Base-by-base conservation (phyloP, 2,113 vertebrate genomes). In the Pyrgilauda ruficollis region DNA sequence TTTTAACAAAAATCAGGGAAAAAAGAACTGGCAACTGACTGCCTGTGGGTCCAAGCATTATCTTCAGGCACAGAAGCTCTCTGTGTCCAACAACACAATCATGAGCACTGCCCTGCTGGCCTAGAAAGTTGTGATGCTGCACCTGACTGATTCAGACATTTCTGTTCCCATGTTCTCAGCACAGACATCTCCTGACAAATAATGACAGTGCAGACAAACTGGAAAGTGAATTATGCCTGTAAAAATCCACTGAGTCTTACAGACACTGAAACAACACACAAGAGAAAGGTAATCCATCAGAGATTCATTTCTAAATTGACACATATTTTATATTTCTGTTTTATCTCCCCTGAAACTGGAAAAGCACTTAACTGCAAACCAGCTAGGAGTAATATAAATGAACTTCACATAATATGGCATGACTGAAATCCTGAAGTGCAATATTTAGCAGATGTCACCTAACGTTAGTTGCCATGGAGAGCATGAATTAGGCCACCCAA, bases 401-500 rank as follows among this genome's bases (percentile, higher is more conserved):
- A 94, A 89, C 46, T 66, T 35, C 84, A 43, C 49, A 52, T 56
- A 56, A 89, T 8, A 41, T 64, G 70, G 80, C 88, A 95, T 23
- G 76, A 89, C 83, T 95, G 90, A 88, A 88, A 96, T 39, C 84
- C 88, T 47, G 39, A 90, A 97, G 80, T 89, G 73, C 62, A 97
- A 89, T 89, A 96, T 89, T 96, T 84, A 96, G 83, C 96, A 96
- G 93, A 93, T 95, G 92, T 92, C 93, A 96, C 77, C 88, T 64
- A 90, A 95, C 49, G 7, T 94, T 70, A 90, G 96, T 93, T 96
- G 94, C 96, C 85, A 94, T 97, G 95, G 96, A 93, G 93, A 96
- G 79, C 63, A 82, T 78, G 90, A 97, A 96, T 96, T 96, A 96
- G 96, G 96, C 92, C 94, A 97, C 94, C 64, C 90, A 89, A 95